Evolutionary conservation across 2,113 vertebrate genomes (phyloP).

Genomic region (Hyla sarda): DNA sequence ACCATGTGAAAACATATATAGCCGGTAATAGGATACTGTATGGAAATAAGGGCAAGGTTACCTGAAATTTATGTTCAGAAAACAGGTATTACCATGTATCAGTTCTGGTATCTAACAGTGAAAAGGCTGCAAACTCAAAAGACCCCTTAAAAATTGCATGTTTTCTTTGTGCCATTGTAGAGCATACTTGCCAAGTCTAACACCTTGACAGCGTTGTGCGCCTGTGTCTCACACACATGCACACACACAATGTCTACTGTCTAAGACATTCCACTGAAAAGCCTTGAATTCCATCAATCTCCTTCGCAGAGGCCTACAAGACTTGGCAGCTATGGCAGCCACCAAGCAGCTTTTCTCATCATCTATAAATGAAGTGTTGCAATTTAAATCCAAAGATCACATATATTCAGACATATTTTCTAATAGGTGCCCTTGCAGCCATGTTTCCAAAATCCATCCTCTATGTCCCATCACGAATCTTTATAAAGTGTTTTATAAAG

Average conservation of each 20-base stretch:
- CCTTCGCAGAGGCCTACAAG: slow-evolving; percentile 67
- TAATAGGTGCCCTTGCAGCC: slow-evolving; percentile 68
- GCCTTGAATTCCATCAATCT: slow-evolving; percentile 67
- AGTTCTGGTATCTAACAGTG: slow-evolving; percentile 65
- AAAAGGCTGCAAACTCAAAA: slow-evolving; percentile 66
- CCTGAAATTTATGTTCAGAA: slow-evolving; percentile 48
- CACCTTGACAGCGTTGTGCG: slow-evolving; percentile 61
- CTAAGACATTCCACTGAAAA: slow-evolving; percentile 65
- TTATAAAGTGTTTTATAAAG: slow-evolving; percentile 39
- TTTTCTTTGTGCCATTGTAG: slow-evolving; percentile 65
- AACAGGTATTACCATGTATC: slow-evolving; percentile 72
- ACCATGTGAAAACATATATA: no score
- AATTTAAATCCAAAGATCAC: slow-evolving; percentile 71
- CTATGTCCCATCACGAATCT: slow-evolving; percentile 64
- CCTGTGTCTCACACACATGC: slow-evolving; percentile 50
- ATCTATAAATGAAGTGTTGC: slow-evolving; percentile 74
- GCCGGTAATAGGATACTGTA: neutral
- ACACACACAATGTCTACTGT: slow-evolving; percentile 62
- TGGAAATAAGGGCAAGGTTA: neutral
- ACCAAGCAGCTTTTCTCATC: slow-evolving; percentile 73
- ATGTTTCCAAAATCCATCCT: slow-evolving; percentile 62
- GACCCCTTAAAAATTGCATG: slow-evolving; percentile 63
- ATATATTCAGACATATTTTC: slow-evolving; percentile 65
- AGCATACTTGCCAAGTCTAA: slow-evolving; percentile 70
- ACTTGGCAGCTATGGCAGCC: slow-evolving; percentile 66